Evolutionary conservation across 2,113 vertebrate species (phyloP), one percentile per base, ranked within the genome.

Genomic region (Lethenteron camtschaticum): DNA sequence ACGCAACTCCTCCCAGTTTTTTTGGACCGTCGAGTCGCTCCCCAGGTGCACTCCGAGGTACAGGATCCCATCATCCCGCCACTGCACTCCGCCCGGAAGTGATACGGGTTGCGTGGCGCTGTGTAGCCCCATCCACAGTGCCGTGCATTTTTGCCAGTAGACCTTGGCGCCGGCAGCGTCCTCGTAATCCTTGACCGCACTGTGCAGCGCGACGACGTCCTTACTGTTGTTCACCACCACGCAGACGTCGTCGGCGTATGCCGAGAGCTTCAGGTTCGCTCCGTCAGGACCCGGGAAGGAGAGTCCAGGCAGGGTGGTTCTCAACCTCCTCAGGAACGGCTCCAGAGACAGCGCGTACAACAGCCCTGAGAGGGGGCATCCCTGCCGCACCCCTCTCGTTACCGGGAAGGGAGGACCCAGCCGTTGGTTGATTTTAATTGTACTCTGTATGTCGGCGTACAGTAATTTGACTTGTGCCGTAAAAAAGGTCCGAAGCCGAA

Each of bases 291-390:
- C 14, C 60, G 18, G 60, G 18, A 18, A 18, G 9, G 4, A 7
- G 18, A 66, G 18, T 18, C 60, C 60, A n/a, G 14, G 60, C 18
- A 66, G 60, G 14, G 14, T 14, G 14, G 60, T 66, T 8, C 7
- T 5, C 18, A 66, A 9, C 8, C 60, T 8, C 14, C 18, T 14
- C 4, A 9, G 60, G 14, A 66, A 66, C 14, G 60, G 60, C 18
- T 66, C 60, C 14, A 66, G 14, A 6, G 60, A 66, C 18, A 66
- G 60, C 14, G 60, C 20, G 20, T 20, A 20, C 20, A 66, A 7
- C 6, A 66, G 60, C 14, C 60, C 60, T n/a, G 60, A 66, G 14
- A 66, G 60, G 60, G 60, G 60, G 60, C 60, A 66, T 18, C 60
- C 60, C 18, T 66, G 60, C 14, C 60, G 5, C 14, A 66, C 4